phyloP scores from a whole-genome alignment of 2,888 invertebrate species.

The Formica aserva region DNA sequence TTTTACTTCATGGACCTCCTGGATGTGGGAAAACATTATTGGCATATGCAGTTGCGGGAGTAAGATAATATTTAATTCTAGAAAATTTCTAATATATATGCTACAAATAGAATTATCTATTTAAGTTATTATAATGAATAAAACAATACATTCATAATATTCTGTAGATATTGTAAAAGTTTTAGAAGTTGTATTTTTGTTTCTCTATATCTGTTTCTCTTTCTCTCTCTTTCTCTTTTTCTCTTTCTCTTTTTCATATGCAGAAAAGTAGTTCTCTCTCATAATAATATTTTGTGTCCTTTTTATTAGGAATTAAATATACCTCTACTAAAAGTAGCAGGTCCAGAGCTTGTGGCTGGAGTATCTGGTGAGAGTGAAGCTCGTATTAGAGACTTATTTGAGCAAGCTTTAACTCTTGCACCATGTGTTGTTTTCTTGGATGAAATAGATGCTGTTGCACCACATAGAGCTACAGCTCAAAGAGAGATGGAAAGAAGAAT shows the following conservation, averaged over 20 bases:
- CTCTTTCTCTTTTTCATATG: neutral
- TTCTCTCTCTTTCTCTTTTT: neutral
- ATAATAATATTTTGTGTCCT: constrained; percentile 30
- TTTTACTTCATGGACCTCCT: constrained; percentile 97
- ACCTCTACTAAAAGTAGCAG: constrained; percentile 94
- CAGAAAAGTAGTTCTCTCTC: neutral
- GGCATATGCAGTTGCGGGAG: constrained; percentile 94
- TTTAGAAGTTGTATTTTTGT: neutral
- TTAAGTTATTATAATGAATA: constrained; percentile 19
- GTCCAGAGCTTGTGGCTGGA: constrained; percentile 97
- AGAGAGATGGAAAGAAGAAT: constrained; percentile 98
- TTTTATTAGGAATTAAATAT: constrained; percentile 91
- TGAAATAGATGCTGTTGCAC: constrained; percentile 98
- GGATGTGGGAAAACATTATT: constrained; percentile 96
- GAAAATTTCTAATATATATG: neutral
- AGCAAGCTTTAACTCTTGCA: constrained; percentile 91
- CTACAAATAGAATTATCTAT: constrained; percentile 7
- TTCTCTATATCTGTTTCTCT: too few species aligned
- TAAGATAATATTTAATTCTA: constrained; percentile 82
- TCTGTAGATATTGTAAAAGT: neutral
- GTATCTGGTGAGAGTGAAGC: constrained; percentile 98
- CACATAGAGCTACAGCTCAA: constrained; percentile 95
- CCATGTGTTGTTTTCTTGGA: constrained; percentile 97
- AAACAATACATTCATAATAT: neutral
- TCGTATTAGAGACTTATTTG: constrained; percentile 96